Conservation (phyloP, 2,888 invertebrate genomes). For the Parthenolecanium corni region DNA sequence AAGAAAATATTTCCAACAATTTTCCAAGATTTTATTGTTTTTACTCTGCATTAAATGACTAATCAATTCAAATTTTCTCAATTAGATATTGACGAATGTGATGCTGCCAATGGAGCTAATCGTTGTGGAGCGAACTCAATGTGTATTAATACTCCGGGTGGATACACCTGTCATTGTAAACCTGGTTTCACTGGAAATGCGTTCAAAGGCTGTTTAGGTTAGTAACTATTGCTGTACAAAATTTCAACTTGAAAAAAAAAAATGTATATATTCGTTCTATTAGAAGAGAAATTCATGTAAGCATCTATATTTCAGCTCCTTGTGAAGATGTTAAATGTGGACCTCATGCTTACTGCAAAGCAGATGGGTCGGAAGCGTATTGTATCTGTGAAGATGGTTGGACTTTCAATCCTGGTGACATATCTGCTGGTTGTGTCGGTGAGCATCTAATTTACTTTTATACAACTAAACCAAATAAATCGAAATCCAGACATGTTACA, state of each 20-base stretch:
- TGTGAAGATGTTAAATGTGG: slow-evolving; percentile 86
- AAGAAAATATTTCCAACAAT: too few relatives aligned
- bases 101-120: slow-evolving; percentile 49
- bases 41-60: too few relatives aligned
- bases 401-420: slow-evolving; percentile 81
- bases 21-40: too few relatives aligned
- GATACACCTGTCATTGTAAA: slow-evolving; percentile 69
- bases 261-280: background rate
- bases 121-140: slow-evolving; percentile 69
- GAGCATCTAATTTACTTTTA: too few relatives aligned
- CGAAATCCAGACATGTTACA: too few relatives aligned
- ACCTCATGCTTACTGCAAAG: slow-evolving; percentile 76
- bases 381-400: slow-evolving; percentile 88
- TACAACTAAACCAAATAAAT: too few relatives aligned
- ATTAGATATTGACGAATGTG: slow-evolving; percentile 81
- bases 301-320: slow-evolving; percentile 59
- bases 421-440: slow-evolving; percentile 76
- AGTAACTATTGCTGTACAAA: slow-evolving; percentile 9
- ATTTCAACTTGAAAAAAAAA: background rate
- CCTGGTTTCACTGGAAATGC: slow-evolving; percentile 78
- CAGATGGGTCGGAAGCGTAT: slow-evolving; percentile 76
- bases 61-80: too few relatives aligned
- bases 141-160: slow-evolving; percentile 71
- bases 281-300: too few relatives aligned
- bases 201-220: slow-evolving; percentile 57